A percentile compares a stretch with the other conserved stretches of the same genome.
These are phyloP conservation scores for Sorex fumeus DNA, from an alignment of 2,113 vertebrate species.

Conservation along the genomic window DNA sequence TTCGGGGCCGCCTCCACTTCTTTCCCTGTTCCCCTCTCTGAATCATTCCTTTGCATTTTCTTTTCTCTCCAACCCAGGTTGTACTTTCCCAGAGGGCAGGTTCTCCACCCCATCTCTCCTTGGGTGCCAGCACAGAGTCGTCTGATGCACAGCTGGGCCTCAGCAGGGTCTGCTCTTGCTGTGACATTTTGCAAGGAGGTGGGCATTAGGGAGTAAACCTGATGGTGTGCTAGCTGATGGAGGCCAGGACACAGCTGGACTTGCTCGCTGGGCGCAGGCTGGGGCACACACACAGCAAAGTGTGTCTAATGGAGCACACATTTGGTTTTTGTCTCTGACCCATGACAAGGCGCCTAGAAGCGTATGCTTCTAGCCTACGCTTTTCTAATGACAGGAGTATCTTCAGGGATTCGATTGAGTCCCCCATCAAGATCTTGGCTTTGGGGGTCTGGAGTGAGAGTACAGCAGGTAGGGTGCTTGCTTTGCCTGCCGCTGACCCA, in stretches of 20 bases:
- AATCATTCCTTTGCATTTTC: background rate
- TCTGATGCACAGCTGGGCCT: background rate
- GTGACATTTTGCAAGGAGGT: too few relatives aligned
- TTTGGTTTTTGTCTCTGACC: background rate
- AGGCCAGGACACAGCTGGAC: background rate
- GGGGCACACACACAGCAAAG: background rate
- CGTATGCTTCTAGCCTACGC: too few relatives aligned
- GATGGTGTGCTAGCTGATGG: background rate
- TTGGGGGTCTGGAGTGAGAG: background rate
- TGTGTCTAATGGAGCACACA: background rate
- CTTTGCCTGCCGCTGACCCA: too few relatives aligned
- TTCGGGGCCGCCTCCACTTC: background rate
- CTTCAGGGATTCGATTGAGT: background rate
- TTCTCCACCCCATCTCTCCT: background rate
- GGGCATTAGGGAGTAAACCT: background rate
- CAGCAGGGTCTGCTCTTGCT: background rate
- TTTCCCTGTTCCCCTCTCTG: background rate
- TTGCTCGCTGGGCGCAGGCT: too few relatives aligned
- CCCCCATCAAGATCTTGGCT: background rate
- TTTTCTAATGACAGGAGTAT: background rate
- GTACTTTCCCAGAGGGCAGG: background rate
- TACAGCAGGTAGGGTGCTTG: too few relatives aligned
- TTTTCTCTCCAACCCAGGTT: background rate
- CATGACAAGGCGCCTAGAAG: background rate
- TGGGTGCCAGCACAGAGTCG: rapidly evolving